Percentiles rank a stretch among this genome's conserved stretches.
These are phyloP conservation scores for Eurois occulta DNA, from an alignment of 2,888 invertebrate genomes.

Conservation along the genomic window DNA sequence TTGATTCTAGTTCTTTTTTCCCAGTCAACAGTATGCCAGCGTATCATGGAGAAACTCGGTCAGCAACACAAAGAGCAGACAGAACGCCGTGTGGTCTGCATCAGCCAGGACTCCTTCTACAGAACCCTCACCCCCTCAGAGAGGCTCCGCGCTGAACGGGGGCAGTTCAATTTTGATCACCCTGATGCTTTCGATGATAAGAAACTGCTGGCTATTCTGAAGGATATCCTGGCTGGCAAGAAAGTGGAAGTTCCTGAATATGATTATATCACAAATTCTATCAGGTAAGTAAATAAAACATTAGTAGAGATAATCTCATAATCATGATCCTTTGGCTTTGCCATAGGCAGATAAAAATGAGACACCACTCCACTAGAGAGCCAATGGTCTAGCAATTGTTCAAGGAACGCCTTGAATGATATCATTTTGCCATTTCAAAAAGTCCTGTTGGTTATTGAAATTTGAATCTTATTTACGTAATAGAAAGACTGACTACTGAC, in stretches of 20 bases:
- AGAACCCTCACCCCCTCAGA: slow-evolving; percentile 95
- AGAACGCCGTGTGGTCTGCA: slow-evolving; percentile 97
- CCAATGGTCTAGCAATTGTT: background rate
- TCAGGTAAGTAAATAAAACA: slow-evolving; percentile 90
- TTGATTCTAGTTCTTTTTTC: background rate
- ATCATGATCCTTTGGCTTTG: background rate
- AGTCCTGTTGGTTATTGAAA: background rate
- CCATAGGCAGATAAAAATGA: background rate
- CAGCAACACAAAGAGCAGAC: slow-evolving; percentile 97
- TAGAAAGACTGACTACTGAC: no score
- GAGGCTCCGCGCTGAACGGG: slow-evolving; percentile 95
- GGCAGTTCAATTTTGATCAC: slow-evolving; percentile 99
- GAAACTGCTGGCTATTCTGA: slow-evolving; percentile 94
- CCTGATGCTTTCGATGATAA: slow-evolving; percentile 99
- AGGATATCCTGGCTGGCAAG: slow-evolving; percentile 95
- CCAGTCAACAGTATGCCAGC: slow-evolving; percentile 99
- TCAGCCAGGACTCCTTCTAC: slow-evolving; percentile 99
- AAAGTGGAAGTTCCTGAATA: slow-evolving; percentile 98
- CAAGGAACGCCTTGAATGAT: background rate
- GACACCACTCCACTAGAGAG: background rate
- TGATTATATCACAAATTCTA: slow-evolving; percentile 97
- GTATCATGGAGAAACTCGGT: slow-evolving; percentile 98
- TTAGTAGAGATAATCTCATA: background rate
- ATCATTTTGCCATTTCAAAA: background rate
- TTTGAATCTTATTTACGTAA: background rate